Evolutionary conservation across 2,113 vertebrate genomes (phyloP).

Genomic region (Capricornis sumatraensis): DNA sequence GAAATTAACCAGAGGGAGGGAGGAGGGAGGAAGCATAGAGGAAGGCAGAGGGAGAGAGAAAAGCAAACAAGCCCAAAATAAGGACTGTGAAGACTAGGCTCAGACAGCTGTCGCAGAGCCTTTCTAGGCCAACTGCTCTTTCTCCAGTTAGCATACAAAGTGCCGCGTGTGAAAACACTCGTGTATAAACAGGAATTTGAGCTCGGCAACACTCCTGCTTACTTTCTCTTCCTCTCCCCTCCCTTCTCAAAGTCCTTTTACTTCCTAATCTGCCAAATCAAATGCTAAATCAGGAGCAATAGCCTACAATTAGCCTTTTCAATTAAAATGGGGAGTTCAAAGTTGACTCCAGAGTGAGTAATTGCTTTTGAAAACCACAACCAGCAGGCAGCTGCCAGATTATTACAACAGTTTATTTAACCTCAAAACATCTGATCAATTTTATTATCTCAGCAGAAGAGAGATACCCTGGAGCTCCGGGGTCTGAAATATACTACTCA

Average conservation of each 20-base stretch:
- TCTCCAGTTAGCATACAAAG: background rate
- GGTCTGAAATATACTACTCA: slow-evolving; percentile 44
- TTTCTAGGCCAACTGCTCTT: background rate
- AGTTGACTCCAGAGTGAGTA: slow-evolving; percentile 65
- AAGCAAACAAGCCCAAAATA: background rate
- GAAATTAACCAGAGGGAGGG: background rate
- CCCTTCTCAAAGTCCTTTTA: background rate
- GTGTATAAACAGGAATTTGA: background rate
- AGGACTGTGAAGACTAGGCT: background rate
- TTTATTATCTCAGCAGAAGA: slow-evolving; percentile 71
- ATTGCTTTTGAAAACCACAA: slow-evolving; percentile 70
- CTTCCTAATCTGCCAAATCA: slow-evolving; percentile 60
- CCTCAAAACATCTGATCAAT: slow-evolving; percentile 74
- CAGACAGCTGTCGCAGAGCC: background rate
- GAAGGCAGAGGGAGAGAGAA: background rate
- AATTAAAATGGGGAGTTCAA: slow-evolving; percentile 70
- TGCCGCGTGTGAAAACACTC: background rate
- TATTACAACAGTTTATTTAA: slow-evolving; percentile 73
- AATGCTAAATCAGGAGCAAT: slow-evolving; percentile 57
- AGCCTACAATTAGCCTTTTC: slow-evolving; percentile 62
- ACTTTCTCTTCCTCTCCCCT: slow-evolving; percentile 8
- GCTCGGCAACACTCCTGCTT: background rate
- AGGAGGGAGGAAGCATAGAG: fast-evolving
- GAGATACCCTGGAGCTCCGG: slow-evolving; percentile 20
- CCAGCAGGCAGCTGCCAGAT: slow-evolving; percentile 70